Evolutionary conservation across 2,113 vertebrate genomes (phyloP), one percentile per base, ranked within the genome.

Genomic region (Regulus satrapa): DNA sequence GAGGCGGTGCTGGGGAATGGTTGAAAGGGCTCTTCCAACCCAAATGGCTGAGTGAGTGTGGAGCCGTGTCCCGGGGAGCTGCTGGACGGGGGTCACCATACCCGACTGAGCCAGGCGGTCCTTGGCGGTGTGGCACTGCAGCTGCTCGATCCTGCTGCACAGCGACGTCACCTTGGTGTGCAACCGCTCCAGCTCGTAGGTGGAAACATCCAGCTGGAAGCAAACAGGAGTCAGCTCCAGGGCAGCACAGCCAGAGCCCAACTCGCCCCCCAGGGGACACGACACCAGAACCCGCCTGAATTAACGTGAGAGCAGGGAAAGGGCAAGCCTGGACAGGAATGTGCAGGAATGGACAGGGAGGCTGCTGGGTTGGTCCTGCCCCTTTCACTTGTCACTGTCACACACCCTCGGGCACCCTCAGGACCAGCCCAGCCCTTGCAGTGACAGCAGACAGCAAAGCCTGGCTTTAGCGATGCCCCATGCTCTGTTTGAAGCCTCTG

Each of bases 51-150:
- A 6, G 45, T 26, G 51, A 19, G 12, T 26, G 2, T 29, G 62
- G 62, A 21, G 68, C 26, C 36, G n/a, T 25, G 46, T 24, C 14
- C 18, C 29, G 15, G 67, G 64, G 34, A 46, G 49, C 29, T 40
- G 58, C 48, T 7, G 69, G 34, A 0, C 43, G 73, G 68, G 3
- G 40, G 73, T 16, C 82, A 9, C 69, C 80, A 34, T 92, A 99
- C 99, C 99, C 46, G 99, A 99, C 94, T 99, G 99, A 14, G 99
- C 99, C 86, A 99, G 97, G 48, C 98, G 98, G 93, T 99, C 99
- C 97, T 98, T 99, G 84, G 99, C 98, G 1, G 63, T 97, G 93
- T 94, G 92, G 96, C 99, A 99, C 40, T 98, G 99, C 54, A 99
- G 98, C 40, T 98, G 98, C 92, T 99, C 98, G 63, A 99, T 98